Base-by-base conservation (phyloP, 2,888 invertebrate species). In the Leistus spinibarbis region DNA sequence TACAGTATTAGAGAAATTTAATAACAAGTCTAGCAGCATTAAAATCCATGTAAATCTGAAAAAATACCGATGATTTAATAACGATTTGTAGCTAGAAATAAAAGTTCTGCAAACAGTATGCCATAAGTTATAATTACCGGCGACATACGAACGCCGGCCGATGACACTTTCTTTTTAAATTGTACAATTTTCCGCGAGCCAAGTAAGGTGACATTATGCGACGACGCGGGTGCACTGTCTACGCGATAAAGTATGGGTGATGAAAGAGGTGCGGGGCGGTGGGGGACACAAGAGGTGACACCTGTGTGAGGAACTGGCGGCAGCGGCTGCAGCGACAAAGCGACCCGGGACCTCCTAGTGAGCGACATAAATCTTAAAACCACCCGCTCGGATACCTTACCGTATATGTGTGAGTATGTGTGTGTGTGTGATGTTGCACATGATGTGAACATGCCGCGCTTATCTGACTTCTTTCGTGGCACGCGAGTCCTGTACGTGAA, bases 51-150 rank as follows among this genome's bases (percentile, higher is more conserved):
- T 20, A 60, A 60, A 16, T 60, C 60, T 19, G 60, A 10, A 17
- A 60, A 60, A 40, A 16, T 54, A 54, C 17, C 54, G 2, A 22
- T 16, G 16, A 60, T 60, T 60, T 20, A 19, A 60, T 60, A 60
- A 7, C 20, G 22, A 60, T 22, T 60, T 60, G 13, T 60, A 10
- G 20, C 1, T 22, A 2, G 10, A 60, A 60, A 60, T 60, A 60
- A 16, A 60, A 60, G 20, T 19, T 20, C 13, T 40, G 60, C 60
- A 19, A 40, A 60, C 16, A 57, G 16, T 40, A 60, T 22, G 22
- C 64, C 71, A 71, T 71, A 54, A 54, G 22, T 71, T 53, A 71
- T 71, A 63, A 71, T 71, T 71, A 71, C 64, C 24, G 16, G 71
- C 53, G 70, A 70, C 70, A 54, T 53, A 62, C 63, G 70, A 60